Evolutionary conservation across 1,140 invertebrate species (phyloP).

Genomic region (Cydia amplana): DNA sequence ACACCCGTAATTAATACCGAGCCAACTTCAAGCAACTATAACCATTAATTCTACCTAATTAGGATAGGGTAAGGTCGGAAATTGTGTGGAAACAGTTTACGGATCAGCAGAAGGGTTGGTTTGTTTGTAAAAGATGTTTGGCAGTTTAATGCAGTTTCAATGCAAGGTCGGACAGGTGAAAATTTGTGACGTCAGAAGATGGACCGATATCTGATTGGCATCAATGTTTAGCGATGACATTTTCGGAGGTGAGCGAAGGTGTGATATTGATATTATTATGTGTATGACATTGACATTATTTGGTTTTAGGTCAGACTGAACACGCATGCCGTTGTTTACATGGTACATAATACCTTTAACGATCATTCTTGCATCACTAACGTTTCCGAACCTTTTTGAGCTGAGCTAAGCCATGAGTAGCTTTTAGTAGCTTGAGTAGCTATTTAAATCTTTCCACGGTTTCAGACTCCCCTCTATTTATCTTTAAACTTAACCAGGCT

Average conservation of each 20-base stretch:
- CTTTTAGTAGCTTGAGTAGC: too few relatives aligned
- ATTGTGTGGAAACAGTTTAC: slow-evolving; percentile 26
- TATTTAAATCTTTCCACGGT: too few relatives aligned
- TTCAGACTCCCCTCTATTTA: too few relatives aligned
- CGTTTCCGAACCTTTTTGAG: neutral
- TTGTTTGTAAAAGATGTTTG: slow-evolving; percentile 24
- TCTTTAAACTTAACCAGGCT: too few relatives aligned
- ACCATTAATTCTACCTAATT: slow-evolving; percentile 30
- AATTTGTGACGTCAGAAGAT: slow-evolving; percentile 16
- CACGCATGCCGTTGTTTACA: neutral
- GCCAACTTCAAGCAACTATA: slow-evolving; percentile 27
- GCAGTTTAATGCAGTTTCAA: slow-evolving; percentile 18
- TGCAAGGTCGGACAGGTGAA: slow-evolving; percentile 18
- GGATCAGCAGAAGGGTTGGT: slow-evolving; percentile 13
- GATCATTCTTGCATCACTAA: too few relatives aligned
- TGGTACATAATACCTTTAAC: too few relatives aligned
- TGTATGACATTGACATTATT: slow-evolving; percentile 6
- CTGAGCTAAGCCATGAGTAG: too few relatives aligned
- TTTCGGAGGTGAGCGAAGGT: neutral
- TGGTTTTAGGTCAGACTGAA: neutral
- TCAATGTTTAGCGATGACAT: slow-evolving; percentile 1
- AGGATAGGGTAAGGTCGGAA: slow-evolving; percentile 29
- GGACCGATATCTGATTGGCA: neutral
- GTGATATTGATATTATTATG: slow-evolving; percentile 3
- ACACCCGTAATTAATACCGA: slow-evolving; percentile 27